Percentiles rank a stretch among this genome's conserved stretches.
Conservation (phyloP, 2,113 vertebrate genomes). For the Solea solea region DNA sequence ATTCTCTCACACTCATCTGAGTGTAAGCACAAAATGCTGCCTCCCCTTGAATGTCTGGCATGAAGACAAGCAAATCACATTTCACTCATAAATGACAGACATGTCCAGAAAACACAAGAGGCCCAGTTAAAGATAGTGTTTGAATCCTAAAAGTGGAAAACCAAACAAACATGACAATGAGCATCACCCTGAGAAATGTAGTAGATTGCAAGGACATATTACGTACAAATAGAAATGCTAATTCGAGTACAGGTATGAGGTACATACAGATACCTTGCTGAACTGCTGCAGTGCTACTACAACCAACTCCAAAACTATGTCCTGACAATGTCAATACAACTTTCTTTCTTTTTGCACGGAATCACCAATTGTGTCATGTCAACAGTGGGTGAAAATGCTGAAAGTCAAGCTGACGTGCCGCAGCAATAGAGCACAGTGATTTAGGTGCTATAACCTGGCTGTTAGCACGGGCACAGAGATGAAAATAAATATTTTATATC, state of each 20-base stretch:
- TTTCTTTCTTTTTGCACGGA: too few relatives aligned
- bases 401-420: too few relatives aligned
- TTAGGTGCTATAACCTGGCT: too few relatives aligned
- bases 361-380: too few relatives aligned
- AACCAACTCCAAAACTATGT: neutral
- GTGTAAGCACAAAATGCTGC: too few relatives aligned
- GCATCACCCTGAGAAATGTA: slow-evolving; percentile 15
- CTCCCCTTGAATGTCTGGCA: neutral
- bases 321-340: too few relatives aligned
- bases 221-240: slow-evolving; percentile 12
- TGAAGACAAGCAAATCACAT: neutral
- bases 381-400: too few relatives aligned
- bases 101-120: slow-evolving; percentile 13
- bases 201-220: slow-evolving; percentile 1
- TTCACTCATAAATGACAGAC: slow-evolving; percentile 1
- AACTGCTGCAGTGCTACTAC: neutral
- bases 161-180: slow-evolving; percentile 28
- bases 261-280: slow-evolving; percentile 2
- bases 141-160: slow-evolving; percentile 11
- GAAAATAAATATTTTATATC: too few relatives aligned
- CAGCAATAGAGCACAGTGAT: too few relatives aligned
- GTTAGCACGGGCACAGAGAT: too few relatives aligned
- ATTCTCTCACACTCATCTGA: neutral
- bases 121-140: slow-evolving; percentile 10
- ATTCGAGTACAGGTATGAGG: neutral